These are phyloP conservation scores for Nineta flava DNA, from an alignment of 2,888 invertebrate genomes.

Conservation along the genomic window DNA sequence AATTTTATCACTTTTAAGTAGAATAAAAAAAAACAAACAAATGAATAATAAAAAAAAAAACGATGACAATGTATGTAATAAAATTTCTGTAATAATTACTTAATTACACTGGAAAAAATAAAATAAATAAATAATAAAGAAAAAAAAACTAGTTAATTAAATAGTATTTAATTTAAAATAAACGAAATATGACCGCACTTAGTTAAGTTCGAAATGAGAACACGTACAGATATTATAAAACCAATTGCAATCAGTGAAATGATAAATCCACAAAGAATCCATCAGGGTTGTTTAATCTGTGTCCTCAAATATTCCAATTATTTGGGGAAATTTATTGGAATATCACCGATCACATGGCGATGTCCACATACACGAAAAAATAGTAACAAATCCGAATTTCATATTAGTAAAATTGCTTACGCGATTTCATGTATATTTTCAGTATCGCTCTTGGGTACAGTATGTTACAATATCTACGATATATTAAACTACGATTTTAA, in stretches of 20 bases:
- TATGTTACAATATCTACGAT: not conserved
- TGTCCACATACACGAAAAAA: constrained; percentile 9
- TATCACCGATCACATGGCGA: constrained; percentile 7
- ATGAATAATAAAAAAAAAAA: not conserved
- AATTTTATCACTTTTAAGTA: too few relatives aligned
- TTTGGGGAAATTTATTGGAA: constrained; percentile 5
- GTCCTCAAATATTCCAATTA: constrained; percentile 4
- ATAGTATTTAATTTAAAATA: too few relatives aligned
- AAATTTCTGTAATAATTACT: not conserved
- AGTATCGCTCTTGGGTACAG: not conserved
- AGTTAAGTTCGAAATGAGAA: not conserved
- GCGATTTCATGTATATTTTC: not conserved
- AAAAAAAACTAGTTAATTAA: not conserved
- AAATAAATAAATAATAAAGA: not conserved
- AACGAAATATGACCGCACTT: not conserved
- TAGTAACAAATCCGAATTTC: not conserved
- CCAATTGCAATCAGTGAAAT: too few relatives aligned
- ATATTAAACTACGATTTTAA: not conserved
- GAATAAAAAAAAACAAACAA: too few relatives aligned
- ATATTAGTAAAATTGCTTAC: not conserved
- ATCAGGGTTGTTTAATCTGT: constrained; percentile 10
- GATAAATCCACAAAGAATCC: not conserved
- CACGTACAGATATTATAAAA: too few relatives aligned
- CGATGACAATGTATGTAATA: constrained; percentile 5
- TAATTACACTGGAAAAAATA: too few relatives aligned